Percentiles rank a stretch among this genome's conserved stretches.
These are phyloP conservation scores for Acromyrmex heyeri DNA, from an alignment of 1,140 invertebrate species.

Conservation along the genomic window DNA sequence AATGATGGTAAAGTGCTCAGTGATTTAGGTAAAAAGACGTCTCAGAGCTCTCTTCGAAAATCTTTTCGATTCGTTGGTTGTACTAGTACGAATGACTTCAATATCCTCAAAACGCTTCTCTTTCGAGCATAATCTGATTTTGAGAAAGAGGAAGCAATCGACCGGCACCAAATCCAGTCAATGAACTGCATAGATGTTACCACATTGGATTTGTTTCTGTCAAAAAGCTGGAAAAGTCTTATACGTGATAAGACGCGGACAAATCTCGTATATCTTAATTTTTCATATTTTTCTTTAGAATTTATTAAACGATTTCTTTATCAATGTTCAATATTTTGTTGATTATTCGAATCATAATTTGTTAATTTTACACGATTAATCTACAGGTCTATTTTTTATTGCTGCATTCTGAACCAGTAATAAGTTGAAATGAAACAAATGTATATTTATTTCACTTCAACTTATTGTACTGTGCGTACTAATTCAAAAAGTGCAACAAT, in stretches of 20 bases:
- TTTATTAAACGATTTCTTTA: background rate
- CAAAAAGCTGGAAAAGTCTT: background rate
- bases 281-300: background rate
- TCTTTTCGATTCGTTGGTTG: background rate
- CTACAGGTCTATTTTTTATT: background rate
- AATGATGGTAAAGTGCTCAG: background rate
- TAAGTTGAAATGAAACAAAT: too few relatives aligned
- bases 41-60: background rate
- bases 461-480: too few relatives aligned
- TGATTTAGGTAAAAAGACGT: background rate
- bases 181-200: background rate
- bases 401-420: too few relatives aligned
- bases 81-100: background rate
- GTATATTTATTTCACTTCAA: too few relatives aligned
- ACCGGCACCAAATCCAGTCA: background rate
- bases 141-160: constrained; percentile 14
- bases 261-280: background rate
- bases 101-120: background rate
- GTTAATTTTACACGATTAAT: background rate
- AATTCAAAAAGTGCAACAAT: too few relatives aligned
- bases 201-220: background rate
- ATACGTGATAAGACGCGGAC: background rate
- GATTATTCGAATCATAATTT: constrained; percentile 17
- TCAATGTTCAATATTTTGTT: background rate
- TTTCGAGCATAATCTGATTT: constrained; percentile 26